Percentiles rank a stretch among this genome's conserved stretches.
These are phyloP conservation scores for Archaeoteleia sp. DNA, from an alignment of 2,888 invertebrate genomes.

Conservation along the genomic window DNA sequence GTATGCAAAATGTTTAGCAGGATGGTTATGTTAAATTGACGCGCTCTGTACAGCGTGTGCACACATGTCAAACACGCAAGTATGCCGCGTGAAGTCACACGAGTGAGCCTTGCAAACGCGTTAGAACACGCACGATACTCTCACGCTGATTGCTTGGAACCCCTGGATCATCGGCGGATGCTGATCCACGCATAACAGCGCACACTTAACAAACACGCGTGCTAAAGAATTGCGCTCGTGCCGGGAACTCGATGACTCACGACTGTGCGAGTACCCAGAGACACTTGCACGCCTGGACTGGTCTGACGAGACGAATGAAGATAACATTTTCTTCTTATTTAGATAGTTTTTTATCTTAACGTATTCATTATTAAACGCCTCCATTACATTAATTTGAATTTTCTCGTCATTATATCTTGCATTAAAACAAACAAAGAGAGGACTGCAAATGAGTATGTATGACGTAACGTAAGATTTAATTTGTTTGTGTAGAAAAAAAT, in stretches of 20 bases:
- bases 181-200: constrained; percentile 30
- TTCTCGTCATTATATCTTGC: no score
- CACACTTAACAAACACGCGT: constrained; percentile 42
- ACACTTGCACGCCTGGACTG: constrained; percentile 40
- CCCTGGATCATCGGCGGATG: constrained; percentile 33
- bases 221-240: constrained; percentile 41
- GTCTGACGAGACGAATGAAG: constrained; percentile 47
- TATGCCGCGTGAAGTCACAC: constrained; percentile 21
- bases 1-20: background rate
- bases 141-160: constrained; percentile 29
- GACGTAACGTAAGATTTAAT: no score
- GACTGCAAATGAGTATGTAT: no score
- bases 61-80: constrained; percentile 16
- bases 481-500: no score
- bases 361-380: constrained; percentile 18
- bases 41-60: constrained; percentile 2
- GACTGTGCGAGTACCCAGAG: constrained; percentile 32
- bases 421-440: no score
- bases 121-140: constrained; percentile 37
- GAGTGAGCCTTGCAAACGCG: constrained; percentile 34
- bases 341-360: constrained; percentile 21
- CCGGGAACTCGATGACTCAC: constrained; percentile 47
- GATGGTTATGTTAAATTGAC: constrained; percentile 13
- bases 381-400: constrained; percentile 6
- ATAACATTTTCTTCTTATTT: constrained; percentile 31